These are phyloP conservation scores for Tachycineta bicolor DNA, from an alignment of 2,113 vertebrate genomes.

Conservation along the genomic window DNA sequence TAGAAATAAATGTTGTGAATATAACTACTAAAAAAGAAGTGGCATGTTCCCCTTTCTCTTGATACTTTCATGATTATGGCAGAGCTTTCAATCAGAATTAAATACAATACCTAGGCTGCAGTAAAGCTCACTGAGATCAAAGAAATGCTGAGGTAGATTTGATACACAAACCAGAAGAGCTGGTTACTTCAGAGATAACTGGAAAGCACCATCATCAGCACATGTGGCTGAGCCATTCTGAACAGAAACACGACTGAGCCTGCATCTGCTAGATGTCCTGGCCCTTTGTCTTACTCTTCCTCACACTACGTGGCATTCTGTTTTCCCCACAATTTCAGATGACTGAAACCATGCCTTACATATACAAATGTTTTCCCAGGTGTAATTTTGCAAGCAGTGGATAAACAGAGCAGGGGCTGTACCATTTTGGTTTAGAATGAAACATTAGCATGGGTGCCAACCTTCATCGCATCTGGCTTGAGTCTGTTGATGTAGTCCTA, in stretches of 20 bases:
- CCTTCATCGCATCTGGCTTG: background rate
- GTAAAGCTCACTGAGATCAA: background rate
- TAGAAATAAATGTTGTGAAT: background rate
- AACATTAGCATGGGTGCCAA: background rate
- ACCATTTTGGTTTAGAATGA: background rate
- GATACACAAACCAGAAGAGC: rapidly evolving
- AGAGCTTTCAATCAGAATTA: background rate
- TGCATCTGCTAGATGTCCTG: background rate
- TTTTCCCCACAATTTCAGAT: background rate
- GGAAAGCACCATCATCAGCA: background rate
- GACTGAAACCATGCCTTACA: background rate
- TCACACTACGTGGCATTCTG: background rate
- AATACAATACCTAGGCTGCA: background rate
- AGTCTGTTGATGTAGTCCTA: background rate
- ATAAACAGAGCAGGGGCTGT: background rate
- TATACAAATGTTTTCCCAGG: background rate
- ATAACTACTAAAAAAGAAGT: background rate
- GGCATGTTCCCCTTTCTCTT: background rate
- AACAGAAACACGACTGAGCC: background rate
- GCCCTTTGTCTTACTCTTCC: background rate
- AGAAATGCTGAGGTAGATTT: background rate
- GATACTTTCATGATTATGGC: background rate
- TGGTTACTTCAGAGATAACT: background rate
- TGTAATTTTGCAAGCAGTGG: background rate
- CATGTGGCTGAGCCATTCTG: background rate